Conservation (phyloP, 2,797 vertebrate genomes). For the Monodelphis domestica region DNA sequence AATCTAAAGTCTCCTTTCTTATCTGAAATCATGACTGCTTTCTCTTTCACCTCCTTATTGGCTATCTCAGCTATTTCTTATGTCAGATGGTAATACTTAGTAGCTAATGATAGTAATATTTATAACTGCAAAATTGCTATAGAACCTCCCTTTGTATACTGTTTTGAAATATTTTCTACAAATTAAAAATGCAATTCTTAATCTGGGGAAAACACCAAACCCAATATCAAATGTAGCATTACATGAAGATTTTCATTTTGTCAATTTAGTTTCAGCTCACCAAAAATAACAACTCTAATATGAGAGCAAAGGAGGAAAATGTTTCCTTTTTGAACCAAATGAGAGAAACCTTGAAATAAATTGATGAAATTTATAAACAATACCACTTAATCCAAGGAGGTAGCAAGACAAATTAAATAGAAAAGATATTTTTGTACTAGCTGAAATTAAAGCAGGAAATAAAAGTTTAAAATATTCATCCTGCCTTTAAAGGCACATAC, state of each 20-base stretch:
- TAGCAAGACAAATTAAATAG: conserved; percentile 42
- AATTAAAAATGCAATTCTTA: conserved; percentile 37
- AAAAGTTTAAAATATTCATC: neutral
- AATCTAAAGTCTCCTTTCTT: conserved; percentile 53
- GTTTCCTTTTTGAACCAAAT: conserved; percentile 44
- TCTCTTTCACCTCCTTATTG: conserved; percentile 13
- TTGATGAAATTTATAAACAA: conserved; percentile 52
- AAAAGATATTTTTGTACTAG: conserved; percentile 17
- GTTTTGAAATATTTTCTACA: conserved; percentile 44
- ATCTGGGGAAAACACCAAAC: conserved; percentile 43
- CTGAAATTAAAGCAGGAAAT: conserved; percentile 49
- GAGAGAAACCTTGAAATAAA: conserved; percentile 38
- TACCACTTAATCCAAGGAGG: conserved; percentile 50
- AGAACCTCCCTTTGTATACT: conserved; percentile 57
- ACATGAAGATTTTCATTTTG: conserved; percentile 21
- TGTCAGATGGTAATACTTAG: conserved; percentile 55
- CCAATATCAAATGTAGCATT: conserved; percentile 53
- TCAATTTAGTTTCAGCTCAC: conserved; percentile 41
- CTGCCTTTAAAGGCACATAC: conserved; percentile 12
- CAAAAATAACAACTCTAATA: conserved; percentile 49
- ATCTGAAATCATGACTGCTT: conserved; percentile 49
- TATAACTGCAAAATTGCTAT: conserved; percentile 55
- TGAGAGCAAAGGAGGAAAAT: conserved; percentile 42
- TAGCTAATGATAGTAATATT: conserved; percentile 56
- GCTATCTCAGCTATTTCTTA: conserved; percentile 47